Evolutionary conservation across 2,113 vertebrate species (phyloP), one percentile per base, ranked within the genome.

Genomic region (Uropsilus gracilis): DNA sequence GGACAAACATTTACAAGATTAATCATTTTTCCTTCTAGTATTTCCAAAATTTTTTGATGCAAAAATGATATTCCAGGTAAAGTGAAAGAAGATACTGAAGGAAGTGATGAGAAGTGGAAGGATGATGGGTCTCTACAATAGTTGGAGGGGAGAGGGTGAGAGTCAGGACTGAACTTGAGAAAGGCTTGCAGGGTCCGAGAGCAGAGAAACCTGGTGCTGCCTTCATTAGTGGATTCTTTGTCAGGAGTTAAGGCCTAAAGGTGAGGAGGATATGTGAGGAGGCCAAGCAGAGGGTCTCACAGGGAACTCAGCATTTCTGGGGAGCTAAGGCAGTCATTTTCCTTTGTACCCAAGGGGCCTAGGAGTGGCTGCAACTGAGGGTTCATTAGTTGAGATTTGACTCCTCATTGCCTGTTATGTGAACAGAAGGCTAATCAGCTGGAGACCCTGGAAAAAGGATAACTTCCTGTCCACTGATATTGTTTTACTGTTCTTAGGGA

Each of bases 271-370:
- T 2, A 5, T 11, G 12, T 32, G 28, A 20, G 69, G 10, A 30
- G 16, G 59, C 34, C 78, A 46, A 71, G 14, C 3, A 44, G 42
- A 88, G 20, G 28, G 1, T 20, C n/a, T 71, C 39, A 48, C 5
- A 6, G 18, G 53, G 37, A 73, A 73, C 63, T n/a, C 34, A 53
- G 24, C 8, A 12, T 42, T 84, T 12, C 28, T 34, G 26, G 66
- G 46, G 44, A 75, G 17, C 18, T 48, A 37, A 55, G 17, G 20
- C 13, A 34, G 17, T 39, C 3, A 1, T 48, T 84, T 61, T 71
- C 6, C 32, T 89, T 44, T 17, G 68, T 2, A 86, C 2, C 13
- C 0, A 2, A 24, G 5, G 30, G 11, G 2, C 11, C 42, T 30
- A 76, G 0, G 4, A 11, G 9, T 53, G 10, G 28, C 30, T 63